Evolutionary conservation across 1,140 invertebrate genomes (phyloP), one percentile per base, ranked within the genome.

Genomic region (Platyscapa corneri): DNA sequence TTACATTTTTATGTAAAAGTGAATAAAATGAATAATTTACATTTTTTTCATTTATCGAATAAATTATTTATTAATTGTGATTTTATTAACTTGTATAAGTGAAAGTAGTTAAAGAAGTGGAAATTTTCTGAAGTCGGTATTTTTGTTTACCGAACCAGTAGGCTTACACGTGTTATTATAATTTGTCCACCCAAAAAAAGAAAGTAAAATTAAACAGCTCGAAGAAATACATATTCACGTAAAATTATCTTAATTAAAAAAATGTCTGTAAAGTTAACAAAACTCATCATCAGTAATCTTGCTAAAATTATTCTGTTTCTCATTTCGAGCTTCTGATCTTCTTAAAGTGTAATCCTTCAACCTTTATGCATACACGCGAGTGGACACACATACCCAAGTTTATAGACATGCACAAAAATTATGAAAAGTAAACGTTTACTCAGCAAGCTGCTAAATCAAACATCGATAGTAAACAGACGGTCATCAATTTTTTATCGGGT

Each of bases 241-340:
- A 12, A 74, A 74, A 74, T 74, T 74, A 74, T 74, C 70, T 74
- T 74, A 74, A 74, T 74, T 74, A 74, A 74, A 74, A 72, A 42
- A 42, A 42, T 42, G 70, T 39, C 27, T 5, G 30, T 39, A 42
- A 42, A 6, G 12, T 18, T 74, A 37, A 60, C 60, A 10, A 60
- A 32, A 60, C 53, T 60, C 76, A 78, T 60, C 32, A 37, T 32
- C 76, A 27, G 76, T 7, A 60, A 60, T 60, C 46, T 56, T 14
- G 39, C 23, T 37, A 60, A 78, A 78, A 78, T 34, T 60, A 37
- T 60, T 60, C 76, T 14, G 34, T 18, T 32, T 32, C 20, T 37
- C 76, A 27, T 27, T 8, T 1, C 27, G 7, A 42, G 77, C 46
- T 42, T 60, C 32, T 23, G 18, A 80, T 39, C 56, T 65, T 39